Percentiles rank a stretch among this genome's conserved stretches.
These are phyloP conservation scores for Oncorhynchus mykiss DNA, from an alignment of 2,113 vertebrate species.

Conservation along the genomic window DNA sequence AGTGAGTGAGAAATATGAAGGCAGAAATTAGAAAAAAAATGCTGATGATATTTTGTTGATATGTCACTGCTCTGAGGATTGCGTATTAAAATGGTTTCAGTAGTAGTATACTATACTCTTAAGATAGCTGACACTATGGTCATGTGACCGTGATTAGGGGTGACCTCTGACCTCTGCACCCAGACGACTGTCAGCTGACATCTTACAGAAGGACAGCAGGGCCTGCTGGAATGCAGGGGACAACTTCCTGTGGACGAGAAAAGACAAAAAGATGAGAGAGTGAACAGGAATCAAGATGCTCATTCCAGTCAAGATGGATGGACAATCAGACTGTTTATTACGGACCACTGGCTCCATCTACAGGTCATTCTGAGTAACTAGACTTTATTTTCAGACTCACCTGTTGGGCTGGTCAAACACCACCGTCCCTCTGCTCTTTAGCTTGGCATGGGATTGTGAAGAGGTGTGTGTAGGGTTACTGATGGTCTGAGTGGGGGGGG, in stretches of 20 bases:
- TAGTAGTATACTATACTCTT: too few relatives aligned
- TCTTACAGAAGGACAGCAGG: slow-evolving; percentile 95
- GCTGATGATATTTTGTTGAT: too few relatives aligned
- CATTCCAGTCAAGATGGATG: slow-evolving; percentile 2
- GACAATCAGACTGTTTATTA: not conserved
- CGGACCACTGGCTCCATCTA: slow-evolving; percentile 39
- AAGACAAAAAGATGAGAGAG: slow-evolving; percentile 30
- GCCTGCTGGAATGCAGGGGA: slow-evolving; percentile 96
- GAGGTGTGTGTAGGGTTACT: slow-evolving; percentile 58
- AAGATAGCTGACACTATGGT: too few relatives aligned
- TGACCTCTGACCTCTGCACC: slow-evolving; percentile 87
- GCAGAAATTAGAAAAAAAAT: not conserved
- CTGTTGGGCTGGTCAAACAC: slow-evolving; percentile 94
- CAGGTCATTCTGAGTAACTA: slow-evolving; percentile 24
- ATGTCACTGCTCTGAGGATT: too few relatives aligned
- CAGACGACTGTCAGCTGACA: slow-evolving; percentile 95
- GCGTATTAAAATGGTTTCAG: too few relatives aligned
- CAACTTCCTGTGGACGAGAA: slow-evolving; percentile 81
- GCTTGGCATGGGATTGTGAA: slow-evolving; percentile 68
- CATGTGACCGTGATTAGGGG: not conserved
- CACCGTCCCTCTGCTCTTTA: slow-evolving; percentile 74
- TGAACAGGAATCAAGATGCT: not conserved
- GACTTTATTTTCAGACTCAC: slow-evolving; percentile 54
- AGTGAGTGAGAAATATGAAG: not conserved
- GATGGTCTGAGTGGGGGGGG: slow-evolving; percentile 67